phyloP scores from a whole-genome alignment of 2,113 vertebrate genomes.

The Tragulus kanchil region DNA sequence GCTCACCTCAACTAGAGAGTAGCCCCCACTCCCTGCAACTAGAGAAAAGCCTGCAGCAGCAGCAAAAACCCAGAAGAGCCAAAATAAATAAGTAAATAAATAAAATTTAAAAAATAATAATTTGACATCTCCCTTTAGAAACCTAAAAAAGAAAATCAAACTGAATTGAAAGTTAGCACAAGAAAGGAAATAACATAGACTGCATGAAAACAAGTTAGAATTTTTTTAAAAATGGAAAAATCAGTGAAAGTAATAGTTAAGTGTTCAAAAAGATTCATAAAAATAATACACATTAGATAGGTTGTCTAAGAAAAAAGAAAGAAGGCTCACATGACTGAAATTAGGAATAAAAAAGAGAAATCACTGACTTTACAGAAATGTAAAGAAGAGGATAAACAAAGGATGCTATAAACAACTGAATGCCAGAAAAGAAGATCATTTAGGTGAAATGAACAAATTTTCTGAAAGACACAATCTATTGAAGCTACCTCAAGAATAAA shows the following conservation, averaged over 20 bases:
- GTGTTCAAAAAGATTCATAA: neutral
- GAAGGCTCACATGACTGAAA: neutral
- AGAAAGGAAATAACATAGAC: neutral
- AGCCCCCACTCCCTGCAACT: too few species aligned
- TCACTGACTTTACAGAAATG: neutral
- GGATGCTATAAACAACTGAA: neutral
- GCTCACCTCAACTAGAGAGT: too few species aligned
- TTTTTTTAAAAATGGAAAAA: conserved; percentile 2
- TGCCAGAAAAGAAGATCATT: neutral
- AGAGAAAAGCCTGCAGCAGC: too few species aligned
- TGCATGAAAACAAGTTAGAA: neutral
- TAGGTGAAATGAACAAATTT: conserved; percentile 4
- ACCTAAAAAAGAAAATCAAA: neutral
- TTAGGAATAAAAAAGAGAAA: neutral
- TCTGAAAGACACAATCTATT: conserved; percentile 22
- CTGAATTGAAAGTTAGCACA: conserved; percentile 7
- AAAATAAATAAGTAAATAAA: too few species aligned
- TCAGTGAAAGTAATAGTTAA: neutral
- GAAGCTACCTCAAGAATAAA: conserved; percentile 4
- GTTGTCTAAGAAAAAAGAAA: neutral
- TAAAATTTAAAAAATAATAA: neutral
- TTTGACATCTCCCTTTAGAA: neutral
- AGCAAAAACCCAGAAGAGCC: too few species aligned
- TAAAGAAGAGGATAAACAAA: neutral
- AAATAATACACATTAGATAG: neutral